Conservation (phyloP, 2,888 invertebrate species). For the Mythimna lalbum region DNA sequence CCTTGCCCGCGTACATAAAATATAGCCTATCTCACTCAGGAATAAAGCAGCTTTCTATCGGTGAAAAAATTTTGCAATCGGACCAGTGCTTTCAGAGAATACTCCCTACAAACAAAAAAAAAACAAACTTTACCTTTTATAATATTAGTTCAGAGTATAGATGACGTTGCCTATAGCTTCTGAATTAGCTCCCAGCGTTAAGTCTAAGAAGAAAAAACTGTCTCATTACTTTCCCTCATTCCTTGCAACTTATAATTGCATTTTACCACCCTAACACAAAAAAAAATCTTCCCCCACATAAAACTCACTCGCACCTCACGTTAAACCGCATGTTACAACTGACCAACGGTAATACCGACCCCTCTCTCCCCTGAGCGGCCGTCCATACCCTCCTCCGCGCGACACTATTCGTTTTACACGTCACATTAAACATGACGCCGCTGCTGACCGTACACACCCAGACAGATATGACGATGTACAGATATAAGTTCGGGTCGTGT, state of each 20-base stretch:
- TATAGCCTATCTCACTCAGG: no score
- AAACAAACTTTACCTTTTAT: no score
- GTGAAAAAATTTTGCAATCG: no score
- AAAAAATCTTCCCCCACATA: background rate
- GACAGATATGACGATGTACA: conserved; percentile 69
- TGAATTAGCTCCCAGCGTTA: no score
- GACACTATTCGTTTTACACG: conserved; percentile 78
- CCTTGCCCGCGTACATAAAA: no score
- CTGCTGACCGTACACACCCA: conserved; percentile 68
- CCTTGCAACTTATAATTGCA: background rate
- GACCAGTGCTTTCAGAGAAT: no score
- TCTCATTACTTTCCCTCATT: background rate
- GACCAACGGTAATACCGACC: conserved; percentile 22
- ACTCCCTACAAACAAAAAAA: background rate
- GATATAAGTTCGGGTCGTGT: conserved; percentile 54
- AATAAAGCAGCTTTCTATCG: no score
- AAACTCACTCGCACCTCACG: conserved; percentile 41
- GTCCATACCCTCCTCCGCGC: conserved; percentile 43
- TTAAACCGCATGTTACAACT: background rate
- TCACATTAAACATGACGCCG: conserved; percentile 79
- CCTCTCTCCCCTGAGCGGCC: conserved; percentile 11
- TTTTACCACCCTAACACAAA: background rate
- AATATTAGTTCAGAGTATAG: no score
- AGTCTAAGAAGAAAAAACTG: background rate
- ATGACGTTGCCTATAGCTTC: background rate